Percentiles rank a stretch among this genome's conserved stretches.
Conservation (phyloP, 2,113 vertebrate species). For the Pelvicachromis taeniatus region DNA sequence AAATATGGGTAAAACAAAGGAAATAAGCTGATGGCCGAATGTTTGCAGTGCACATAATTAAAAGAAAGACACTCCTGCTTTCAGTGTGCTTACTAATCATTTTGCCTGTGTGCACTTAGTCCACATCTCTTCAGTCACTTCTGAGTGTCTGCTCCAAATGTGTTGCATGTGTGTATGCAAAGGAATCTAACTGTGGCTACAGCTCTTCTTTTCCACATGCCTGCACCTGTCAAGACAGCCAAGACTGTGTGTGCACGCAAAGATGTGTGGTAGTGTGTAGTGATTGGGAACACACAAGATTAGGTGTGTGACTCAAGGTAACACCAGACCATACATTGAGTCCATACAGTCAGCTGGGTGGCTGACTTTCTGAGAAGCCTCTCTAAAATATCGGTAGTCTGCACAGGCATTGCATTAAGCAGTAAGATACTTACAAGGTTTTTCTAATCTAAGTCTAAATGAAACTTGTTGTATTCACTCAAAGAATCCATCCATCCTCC, state of each 20-base stretch:
- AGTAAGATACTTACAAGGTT: not conserved
- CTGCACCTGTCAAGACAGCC: conserved; percentile 6
- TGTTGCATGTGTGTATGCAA: not conserved
- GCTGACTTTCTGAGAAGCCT: not conserved
- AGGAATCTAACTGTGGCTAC: not conserved
- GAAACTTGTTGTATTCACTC: not conserved
- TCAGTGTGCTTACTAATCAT: not conserved
- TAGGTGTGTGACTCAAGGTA: not conserved
- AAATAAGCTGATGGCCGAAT: conserved; percentile 3
- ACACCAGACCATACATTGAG: not conserved
- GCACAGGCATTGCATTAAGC: not conserved
- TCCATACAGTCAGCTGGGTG: not conserved
- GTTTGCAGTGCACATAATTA: conserved; percentile 38
- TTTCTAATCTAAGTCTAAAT: not conserved
- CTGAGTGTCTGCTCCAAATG: not conserved
- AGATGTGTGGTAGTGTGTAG: not conserved
- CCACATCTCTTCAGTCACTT: not conserved
- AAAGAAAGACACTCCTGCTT: not conserved
- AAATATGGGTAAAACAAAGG: not conserved
- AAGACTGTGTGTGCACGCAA: not conserved
- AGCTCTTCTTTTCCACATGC: not conserved
- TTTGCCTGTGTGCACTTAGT: not conserved
- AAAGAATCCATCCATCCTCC: not conserved
- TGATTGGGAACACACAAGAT: not conserved
- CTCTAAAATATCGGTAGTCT: not conserved